phyloP scores from a whole-genome alignment of 1,140 invertebrate species.

The Brachionus angularis region DNA sequence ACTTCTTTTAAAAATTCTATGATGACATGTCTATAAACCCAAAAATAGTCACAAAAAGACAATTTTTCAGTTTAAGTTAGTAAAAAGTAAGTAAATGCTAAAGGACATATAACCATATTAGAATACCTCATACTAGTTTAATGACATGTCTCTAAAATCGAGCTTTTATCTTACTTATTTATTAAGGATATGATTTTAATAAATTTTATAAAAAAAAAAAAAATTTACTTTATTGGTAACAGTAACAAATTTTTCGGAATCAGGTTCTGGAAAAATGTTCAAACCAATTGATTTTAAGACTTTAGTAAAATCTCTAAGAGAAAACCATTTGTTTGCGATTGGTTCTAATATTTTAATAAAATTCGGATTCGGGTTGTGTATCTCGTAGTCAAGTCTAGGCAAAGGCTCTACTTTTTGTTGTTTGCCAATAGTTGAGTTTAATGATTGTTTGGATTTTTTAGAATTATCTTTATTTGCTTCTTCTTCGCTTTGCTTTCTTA shows the following conservation, averaged over 20 bases:
- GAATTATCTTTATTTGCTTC: not conserved
- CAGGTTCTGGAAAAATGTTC: slow-evolving; percentile 80
- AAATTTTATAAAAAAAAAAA: too few species aligned
- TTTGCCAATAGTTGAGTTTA: too few species aligned
- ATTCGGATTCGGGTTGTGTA: not conserved
- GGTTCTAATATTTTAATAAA: slow-evolving; percentile 44
- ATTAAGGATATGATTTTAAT: too few species aligned
- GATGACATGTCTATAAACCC: too few species aligned
- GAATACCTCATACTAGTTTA: too few species aligned
- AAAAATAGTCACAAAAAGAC: too few species aligned
- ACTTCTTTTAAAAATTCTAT: too few species aligned
- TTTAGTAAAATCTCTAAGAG: slow-evolving; percentile 52
- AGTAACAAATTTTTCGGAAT: slow-evolving; percentile 76
- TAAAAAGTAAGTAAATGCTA: too few species aligned
- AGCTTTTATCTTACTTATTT: too few species aligned
- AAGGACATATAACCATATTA: not conserved
- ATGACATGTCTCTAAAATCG: too few species aligned
- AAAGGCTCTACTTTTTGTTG: not conserved
- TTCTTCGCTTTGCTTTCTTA: not conserved
- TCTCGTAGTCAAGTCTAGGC: slow-evolving; percentile 8
- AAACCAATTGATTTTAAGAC: slow-evolving; percentile 69
- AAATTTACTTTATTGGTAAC: slow-evolving; percentile 54
- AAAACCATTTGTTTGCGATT: slow-evolving; percentile 53
- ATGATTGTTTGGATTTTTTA: slow-evolving; percentile 20
- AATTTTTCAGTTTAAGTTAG: too few species aligned